phyloP scores from a whole-genome alignment of 2,113 vertebrate genomes.

The Hypomesus transpacificus region DNA sequence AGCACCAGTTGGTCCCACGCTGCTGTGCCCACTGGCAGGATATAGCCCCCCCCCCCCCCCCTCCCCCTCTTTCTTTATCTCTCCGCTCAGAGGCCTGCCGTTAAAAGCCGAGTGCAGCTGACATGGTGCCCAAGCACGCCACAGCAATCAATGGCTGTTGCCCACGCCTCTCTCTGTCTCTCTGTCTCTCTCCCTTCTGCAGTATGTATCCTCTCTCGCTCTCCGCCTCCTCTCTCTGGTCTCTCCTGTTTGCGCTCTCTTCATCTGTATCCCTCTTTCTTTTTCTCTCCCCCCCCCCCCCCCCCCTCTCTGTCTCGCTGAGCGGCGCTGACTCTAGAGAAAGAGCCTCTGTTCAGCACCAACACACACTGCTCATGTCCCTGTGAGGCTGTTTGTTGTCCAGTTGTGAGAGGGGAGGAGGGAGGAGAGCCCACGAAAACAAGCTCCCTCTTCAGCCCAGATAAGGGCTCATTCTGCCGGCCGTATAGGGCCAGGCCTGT shows the following conservation, averaged over 20 bases:
- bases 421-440: conserved; percentile 53
- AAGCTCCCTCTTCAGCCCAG: conserved; percentile 65
- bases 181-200: conserved; percentile 37
- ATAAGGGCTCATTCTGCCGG: conserved; percentile 67
- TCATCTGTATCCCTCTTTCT: conserved; percentile 1
- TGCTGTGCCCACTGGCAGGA: conserved; percentile 62
- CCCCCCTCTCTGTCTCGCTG: conserved; percentile 61
- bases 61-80: conserved; percentile 50
- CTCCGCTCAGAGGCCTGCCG: conserved; percentile 55
- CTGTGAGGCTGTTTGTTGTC: conserved; percentile 74
- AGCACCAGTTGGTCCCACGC: conserved; percentile 61
- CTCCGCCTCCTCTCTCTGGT: not conserved
- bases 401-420: conserved; percentile 56
- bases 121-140: conserved; percentile 56
- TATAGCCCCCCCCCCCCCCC: conserved; percentile 43
- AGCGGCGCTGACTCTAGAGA: conserved; percentile 82
- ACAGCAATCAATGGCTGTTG: conserved; percentile 11
- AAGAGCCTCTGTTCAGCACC: conserved; percentile 78
- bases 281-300: conserved; percentile 25
- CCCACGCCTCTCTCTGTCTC: not conserved
- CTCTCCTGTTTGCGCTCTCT: conserved; percentile 39
- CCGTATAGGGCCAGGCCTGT: conserved; percentile 61
- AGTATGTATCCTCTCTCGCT: too few species aligned
- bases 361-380: conserved; percentile 69
- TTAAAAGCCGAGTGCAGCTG: conserved; percentile 35